A percentile compares a stretch with the other conserved stretches of the same genome.
Evolutionary conservation across 2,113 vertebrate genomes (phyloP).

Genomic region (Falcunculus frontatus): DNA sequence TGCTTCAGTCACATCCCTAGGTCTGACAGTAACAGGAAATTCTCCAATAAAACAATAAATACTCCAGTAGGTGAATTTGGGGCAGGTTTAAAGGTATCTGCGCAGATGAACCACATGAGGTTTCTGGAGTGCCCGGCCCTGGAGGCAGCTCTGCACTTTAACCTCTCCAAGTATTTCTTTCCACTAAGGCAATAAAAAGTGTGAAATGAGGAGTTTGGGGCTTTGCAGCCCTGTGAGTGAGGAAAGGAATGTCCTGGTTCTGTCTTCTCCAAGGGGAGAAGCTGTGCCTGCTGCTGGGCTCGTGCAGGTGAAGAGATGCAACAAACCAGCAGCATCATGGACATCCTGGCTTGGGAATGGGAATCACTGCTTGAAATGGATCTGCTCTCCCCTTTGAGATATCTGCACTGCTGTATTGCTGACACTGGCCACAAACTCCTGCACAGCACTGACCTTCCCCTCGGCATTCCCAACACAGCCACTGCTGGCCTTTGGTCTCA

Average conservation of each 20-base stretch:
- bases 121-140: background rate
- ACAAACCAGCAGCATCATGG: background rate
- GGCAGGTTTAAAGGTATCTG: background rate
- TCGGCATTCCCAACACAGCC: background rate
- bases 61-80: background rate
- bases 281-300: background rate
- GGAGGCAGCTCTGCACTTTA: constrained; percentile 28
- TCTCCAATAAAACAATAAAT: background rate
- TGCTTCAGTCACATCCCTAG: background rate
- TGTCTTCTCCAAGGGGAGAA: background rate
- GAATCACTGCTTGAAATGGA: background rate
- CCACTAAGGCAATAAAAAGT: constrained; percentile 25
- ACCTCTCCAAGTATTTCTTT: background rate
- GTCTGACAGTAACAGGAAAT: background rate
- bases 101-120: accelerated
- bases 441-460: background rate
- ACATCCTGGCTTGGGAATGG: background rate
- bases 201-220: background rate
- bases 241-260: background rate
- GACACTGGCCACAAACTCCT: accelerated
- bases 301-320: background rate
- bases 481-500: background rate
- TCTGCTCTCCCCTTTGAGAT: background rate
- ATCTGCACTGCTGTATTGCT: background rate
- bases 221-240: background rate